Evolutionary conservation across 2,113 vertebrate species (phyloP), one percentile per base, ranked within the genome.

Genomic region (Ochotona princeps): DNA sequence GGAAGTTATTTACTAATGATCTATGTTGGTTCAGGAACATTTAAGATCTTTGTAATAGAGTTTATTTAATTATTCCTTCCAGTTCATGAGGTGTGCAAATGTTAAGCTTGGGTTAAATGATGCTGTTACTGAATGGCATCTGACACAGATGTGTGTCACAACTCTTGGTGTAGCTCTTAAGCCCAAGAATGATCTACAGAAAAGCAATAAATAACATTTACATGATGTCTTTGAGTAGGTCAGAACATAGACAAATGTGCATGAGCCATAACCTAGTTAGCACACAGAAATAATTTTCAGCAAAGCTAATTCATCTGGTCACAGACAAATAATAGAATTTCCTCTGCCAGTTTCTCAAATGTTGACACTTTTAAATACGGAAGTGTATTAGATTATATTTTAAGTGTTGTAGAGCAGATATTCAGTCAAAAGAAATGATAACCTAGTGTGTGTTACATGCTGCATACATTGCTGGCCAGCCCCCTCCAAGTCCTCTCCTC

Each of bases 51-150:
- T 89, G 25, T 32, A 90, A 85, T 21, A 7, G 28, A 92, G 83
- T 70, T 81, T 78, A 94, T 91, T 89, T 95, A 82, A 91, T 86
- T 2, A 35, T 94, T 26, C 70, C 90, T n/a, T 18, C 95, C 28
- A 89, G 1, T 14, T 86, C 67, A 35, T 92, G 69, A 57, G 69
- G 70, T 70, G 94, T 92, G 15, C 70, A 96, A 96, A 94, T 88
- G 54, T 95, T 96, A 95, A 91, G 12, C 17, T 73, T 95, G 89
- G 83, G 57, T 84, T 97, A 94, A 96, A 95, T 49, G 75, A 72
- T 92, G 60, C 72, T 38, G 89, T 96, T 96, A 97, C 82, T 57
- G 72, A 70, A 84, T 94, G 60, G n/a, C 47, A 90, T 44, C 26
- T 92, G 93, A 87, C 81, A 86, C 44, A 28, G 75, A 47, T 5